Evolutionary conservation across 2,888 invertebrate species (phyloP), one percentile per base, ranked within the genome.

Genomic region (Empis livida): DNA sequence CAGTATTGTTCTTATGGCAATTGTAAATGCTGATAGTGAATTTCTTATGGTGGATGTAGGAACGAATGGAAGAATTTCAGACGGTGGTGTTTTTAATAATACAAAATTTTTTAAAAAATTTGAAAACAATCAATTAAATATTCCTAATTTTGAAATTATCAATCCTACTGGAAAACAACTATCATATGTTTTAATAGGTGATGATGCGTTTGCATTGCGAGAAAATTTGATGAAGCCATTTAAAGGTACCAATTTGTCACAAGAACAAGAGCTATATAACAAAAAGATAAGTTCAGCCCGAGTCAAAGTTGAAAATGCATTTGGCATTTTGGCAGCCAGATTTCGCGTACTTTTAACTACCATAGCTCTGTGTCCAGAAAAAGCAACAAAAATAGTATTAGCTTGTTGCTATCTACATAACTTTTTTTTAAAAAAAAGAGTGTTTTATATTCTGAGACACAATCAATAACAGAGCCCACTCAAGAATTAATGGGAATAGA

Each of bases 151-250:
- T n/a, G 13, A 35, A n/a, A 6, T 6, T 13, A 3, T 35, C 6
- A 20, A 35, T 6, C 35, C 16, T n/a, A 35, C 13, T 13, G 13
- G 5, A 35, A 35, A n/a, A 35, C 3, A 35, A 6, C 6, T 38
- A 14, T 27, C 44, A 31, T 47, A 42, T 44, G 44, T 35, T 13
- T 46, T 49, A 31, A 44, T 49, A 27, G 46, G 16, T 15, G 49
- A 49, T 39, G 46, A 49, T 27, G 49, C 46, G 5, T 49, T 49
- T 42, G 20, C 43, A 17, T 37, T 46, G 20, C 17, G 13, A 11
- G 15, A 43, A 11, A n/a, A 46, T 42, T 35, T 46, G 16, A 46
- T 49, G 43, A 46, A 49, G 23, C 45, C 46, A 42, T 43, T 32
- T 42, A 17, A 11, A 3, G 6, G n/a, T 13, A n/a, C 3, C 2